Base-by-base conservation (phyloP, 2,888 invertebrate genomes). In the Lomographa bimaculata region DNA sequence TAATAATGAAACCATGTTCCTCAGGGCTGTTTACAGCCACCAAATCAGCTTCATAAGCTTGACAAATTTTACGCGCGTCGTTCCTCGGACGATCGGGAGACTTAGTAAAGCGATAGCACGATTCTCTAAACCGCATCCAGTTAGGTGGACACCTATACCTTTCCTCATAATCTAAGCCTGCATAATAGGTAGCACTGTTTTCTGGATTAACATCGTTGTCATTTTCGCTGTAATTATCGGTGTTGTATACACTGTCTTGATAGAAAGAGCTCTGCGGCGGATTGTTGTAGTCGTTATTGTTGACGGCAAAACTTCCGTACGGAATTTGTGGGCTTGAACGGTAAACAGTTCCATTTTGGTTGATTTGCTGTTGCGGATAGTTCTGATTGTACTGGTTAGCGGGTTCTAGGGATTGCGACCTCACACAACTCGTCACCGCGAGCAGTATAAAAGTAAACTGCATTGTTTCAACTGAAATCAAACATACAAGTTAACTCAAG, bases 51-150 rank as follows among this genome's bases (percentile, higher is more conserved):
- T 94, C 94, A 60, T 93, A 95, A 0, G 95, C 94, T 87, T 94
- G 93, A 70, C 97, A 98, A 57, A 96, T 94, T 63, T 92, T 92
- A 55, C 94, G 91, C 0, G 97, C 97, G 59, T 97, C 97, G 57
- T 92, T 93, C 65, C 94, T 92, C 21, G 92, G 93, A 37, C 93
- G 94, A 57, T 93, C 91, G 0, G 97, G 97, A 2, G 96, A 97
- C 64, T 96, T 95, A 1, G 96, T 95, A 66, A 98, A 98, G 30
- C 96, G 93, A 73, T 97, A 98, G 76, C 98, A 98, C 0, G 94
- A 93, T 45, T 94, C 93, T 50, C 93, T 92, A 67, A 91, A 95
- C 14, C 92, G 91, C n/a, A 94, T 80, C 98, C 98, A 98, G 72
- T 96, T 92, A 33, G 94, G 93, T 0, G 97, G 98, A 78, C 98